phyloP scores from a whole-genome alignment of 2,113 vertebrate genomes.

The Bufo gargarizans region DNA sequence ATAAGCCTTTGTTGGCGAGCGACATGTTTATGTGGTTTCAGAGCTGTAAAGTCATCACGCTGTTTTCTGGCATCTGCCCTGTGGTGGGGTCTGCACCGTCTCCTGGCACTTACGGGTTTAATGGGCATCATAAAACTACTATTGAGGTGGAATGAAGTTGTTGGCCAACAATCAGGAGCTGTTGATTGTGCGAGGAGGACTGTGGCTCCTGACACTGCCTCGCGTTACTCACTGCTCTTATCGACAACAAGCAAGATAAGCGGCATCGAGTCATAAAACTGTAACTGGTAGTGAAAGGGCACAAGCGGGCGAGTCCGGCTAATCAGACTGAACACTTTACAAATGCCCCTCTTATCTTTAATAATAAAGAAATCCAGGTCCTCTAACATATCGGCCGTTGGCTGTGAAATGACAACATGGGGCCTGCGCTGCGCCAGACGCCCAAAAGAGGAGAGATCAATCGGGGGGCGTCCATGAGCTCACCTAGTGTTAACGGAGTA shows the following conservation, averaged over 20 bases:
- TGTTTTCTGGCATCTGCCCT: background rate
- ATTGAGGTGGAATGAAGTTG: slow-evolving; percentile 46
- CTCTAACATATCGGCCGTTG: slow-evolving; percentile 52
- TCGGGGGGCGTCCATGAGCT: background rate
- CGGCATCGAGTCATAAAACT: slow-evolving; percentile 66
- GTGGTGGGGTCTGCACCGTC: background rate
- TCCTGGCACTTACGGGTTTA: background rate
- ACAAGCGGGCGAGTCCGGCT: slow-evolving; percentile 64
- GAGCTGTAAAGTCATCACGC: background rate
- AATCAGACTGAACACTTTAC: slow-evolving; percentile 54
- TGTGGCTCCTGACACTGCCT: slow-evolving; percentile 54
- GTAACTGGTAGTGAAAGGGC: slow-evolving; percentile 71
- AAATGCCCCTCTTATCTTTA: slow-evolving; percentile 36
- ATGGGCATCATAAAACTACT: slow-evolving; percentile 33
- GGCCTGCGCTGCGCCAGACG: background rate
- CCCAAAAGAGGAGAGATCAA: background rate
- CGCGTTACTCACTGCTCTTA: slow-evolving; percentile 61
- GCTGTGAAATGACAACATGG: slow-evolving; percentile 20
- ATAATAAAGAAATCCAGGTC: slow-evolving; percentile 40
- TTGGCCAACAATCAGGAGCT: slow-evolving; percentile 58
- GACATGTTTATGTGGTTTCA: slow-evolving; percentile 2
- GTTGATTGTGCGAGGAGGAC: slow-evolving; percentile 58
- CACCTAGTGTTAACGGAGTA: background rate
- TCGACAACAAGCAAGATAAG: slow-evolving; percentile 64
- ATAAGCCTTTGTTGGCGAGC: slow-evolving; percentile 23